Evolutionary conservation across 1,140 invertebrate species (phyloP).

Genomic region (Panagrolaimus sp.): DNA sequence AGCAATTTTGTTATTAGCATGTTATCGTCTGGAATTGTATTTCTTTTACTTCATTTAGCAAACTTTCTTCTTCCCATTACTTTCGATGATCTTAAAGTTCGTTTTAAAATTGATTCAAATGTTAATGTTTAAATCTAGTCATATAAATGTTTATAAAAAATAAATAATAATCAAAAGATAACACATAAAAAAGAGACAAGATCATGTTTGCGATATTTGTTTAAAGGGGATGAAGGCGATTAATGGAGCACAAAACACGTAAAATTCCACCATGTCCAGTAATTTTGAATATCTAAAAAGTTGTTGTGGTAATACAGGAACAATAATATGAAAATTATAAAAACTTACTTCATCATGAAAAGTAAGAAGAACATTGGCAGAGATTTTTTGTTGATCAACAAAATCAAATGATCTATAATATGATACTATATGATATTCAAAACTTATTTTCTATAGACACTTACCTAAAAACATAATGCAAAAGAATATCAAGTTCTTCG

Average conservation of each 20-base stretch:
- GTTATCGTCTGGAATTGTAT: conserved; percentile 42
- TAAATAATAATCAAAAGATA: neutral
- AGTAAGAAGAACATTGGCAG: too few species aligned
- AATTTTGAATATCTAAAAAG: conserved; percentile 8
- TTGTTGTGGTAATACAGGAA: too few species aligned
- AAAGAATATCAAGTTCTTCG: neutral
- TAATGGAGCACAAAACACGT: neutral
- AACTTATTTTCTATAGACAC: too few species aligned
- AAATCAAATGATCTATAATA: neutral
- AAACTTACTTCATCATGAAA: too few species aligned
- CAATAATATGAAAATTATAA: neutral
- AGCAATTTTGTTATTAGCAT: conserved; percentile 66
- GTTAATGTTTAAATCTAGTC: conserved; percentile 24
- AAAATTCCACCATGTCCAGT: neutral
- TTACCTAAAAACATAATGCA: conserved; percentile 3
- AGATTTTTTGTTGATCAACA: neutral
- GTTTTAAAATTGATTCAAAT: conserved; percentile 11
- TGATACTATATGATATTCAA: too few species aligned
- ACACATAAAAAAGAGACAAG: conserved; percentile 1
- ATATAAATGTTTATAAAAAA: conserved; percentile 2
- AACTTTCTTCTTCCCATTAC: conserved; percentile 6
- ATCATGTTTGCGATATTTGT: conserved; percentile 1
- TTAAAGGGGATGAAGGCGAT: conserved; percentile 12
- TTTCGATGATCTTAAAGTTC: conserved; percentile 11
- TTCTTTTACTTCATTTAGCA: conserved; percentile 41